phyloP scores from a whole-genome alignment of 2,797 vertebrate genomes.

The Pangasius larnaudii region DNA sequence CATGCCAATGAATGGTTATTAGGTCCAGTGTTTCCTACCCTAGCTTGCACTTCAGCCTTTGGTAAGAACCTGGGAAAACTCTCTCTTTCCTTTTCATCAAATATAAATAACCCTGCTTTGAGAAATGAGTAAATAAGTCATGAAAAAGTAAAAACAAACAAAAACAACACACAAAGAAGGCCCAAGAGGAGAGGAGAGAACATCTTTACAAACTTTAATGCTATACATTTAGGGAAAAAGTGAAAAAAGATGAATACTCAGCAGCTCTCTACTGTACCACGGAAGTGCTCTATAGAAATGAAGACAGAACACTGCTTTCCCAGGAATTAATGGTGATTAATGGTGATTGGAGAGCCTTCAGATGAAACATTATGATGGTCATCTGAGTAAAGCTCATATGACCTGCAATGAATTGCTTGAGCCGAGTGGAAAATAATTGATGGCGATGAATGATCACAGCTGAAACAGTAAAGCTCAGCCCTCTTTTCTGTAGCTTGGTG shows the following conservation, averaged over 20 bases:
- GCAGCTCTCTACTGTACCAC: background rate
- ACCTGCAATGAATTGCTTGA: constrained; percentile 37
- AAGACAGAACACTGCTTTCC: constrained; percentile 17
- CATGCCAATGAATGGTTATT: constrained; percentile 33
- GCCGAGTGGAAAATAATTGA: constrained; percentile 36
- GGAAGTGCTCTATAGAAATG: background rate
- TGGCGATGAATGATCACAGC: constrained; percentile 30
- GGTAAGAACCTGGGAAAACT: constrained; percentile 70
- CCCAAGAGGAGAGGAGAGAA: constrained; percentile 53
- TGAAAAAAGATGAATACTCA: constrained; percentile 13
- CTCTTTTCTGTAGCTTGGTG: constrained; percentile 56
- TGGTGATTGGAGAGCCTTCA: constrained; percentile 38
- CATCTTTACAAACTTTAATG: constrained; percentile 21
- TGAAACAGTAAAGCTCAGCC: constrained; percentile 23
- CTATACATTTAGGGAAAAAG: background rate
- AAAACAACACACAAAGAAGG: constrained; percentile 63
- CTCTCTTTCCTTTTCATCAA: constrained; percentile 68
- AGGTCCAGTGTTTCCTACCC: constrained; percentile 14
- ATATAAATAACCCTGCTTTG: constrained; percentile 69
- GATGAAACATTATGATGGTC: constrained; percentile 44
- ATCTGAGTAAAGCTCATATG: constrained; percentile 37
- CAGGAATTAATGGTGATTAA: constrained; percentile 33
- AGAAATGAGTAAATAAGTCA: constrained; percentile 77
- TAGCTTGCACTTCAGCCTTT: constrained; percentile 59
- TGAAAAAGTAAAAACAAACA: constrained; percentile 70